A percentile compares a stretch with the other conserved stretches of the same genome.
These are phyloP conservation scores for Apantesis nais DNA, from an alignment of 2,888 invertebrate species.

Conservation along the genomic window DNA sequence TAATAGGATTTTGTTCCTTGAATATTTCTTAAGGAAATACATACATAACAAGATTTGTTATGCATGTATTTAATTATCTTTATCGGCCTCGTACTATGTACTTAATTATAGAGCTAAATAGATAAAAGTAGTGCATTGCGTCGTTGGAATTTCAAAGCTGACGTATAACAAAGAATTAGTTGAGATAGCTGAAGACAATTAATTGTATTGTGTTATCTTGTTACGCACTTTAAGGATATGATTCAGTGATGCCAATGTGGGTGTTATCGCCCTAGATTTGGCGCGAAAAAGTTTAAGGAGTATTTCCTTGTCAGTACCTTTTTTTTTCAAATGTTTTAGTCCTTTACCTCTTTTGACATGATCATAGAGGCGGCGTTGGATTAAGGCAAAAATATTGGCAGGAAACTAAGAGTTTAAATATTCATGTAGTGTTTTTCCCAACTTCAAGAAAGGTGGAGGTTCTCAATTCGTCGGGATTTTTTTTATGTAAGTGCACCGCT, in stretches of 20 bases:
- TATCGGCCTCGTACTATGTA: neutral
- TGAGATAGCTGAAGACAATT: constrained; percentile 15
- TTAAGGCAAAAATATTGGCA: no score
- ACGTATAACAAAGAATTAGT: neutral
- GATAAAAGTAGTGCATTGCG: neutral
- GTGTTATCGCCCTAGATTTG: neutral
- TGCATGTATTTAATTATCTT: neutral
- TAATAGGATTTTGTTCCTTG: neutral
- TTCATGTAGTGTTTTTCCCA: no score
- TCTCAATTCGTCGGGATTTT: no score
- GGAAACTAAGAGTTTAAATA: no score
- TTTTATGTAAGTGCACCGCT: no score
- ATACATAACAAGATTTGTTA: neutral
- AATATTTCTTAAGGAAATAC: neutral
- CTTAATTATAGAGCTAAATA: neutral
- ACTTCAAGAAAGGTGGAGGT: no score
- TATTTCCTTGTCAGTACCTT: no score
- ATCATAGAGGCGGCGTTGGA: no score
- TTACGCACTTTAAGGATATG: constrained; percentile 7
- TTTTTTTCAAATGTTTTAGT: no score
- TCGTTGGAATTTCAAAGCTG: constrained; percentile 1
- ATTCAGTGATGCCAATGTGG: neutral
- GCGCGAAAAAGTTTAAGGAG: no score
- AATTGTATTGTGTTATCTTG: neutral
- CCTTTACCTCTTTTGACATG: no score